A percentile compares a stretch with the other conserved stretches of the same genome.
Evolutionary conservation across 2,888 invertebrate genomes (phyloP).

Genomic region (Dendrolimus houi): DNA sequence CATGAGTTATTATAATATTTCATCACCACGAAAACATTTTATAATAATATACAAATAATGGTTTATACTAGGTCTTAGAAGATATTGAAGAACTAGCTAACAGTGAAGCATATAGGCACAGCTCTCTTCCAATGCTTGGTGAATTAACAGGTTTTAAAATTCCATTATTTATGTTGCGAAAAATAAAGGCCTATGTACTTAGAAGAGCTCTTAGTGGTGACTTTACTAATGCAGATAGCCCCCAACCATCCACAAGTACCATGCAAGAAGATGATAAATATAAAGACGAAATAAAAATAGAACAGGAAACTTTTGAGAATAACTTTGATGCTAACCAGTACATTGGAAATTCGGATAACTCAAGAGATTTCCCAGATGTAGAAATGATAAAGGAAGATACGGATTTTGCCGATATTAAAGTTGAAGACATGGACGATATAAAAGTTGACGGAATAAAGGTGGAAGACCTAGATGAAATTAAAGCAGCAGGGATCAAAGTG

Average conservation of each 20-base stretch:
- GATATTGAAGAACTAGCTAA: conserved; percentile 85
- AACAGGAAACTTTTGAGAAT: conserved; percentile 53
- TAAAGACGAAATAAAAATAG: conserved; percentile 58
- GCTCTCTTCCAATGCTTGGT: conserved; percentile 77
- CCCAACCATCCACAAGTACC: conserved; percentile 51
- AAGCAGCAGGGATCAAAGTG: conserved; percentile 61
- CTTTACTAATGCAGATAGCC: conserved; percentile 47
- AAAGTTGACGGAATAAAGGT: conserved; percentile 64
- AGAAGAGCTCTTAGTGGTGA: conserved; percentile 50
- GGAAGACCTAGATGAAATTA: conserved; percentile 58
- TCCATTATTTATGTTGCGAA: conserved; percentile 83
- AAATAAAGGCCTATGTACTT: conserved; percentile 81
- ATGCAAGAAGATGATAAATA: conserved; percentile 45
- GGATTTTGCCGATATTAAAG: conserved; percentile 65
- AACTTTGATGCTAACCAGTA: conserved; percentile 60
- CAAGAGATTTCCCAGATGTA: conserved; percentile 54
- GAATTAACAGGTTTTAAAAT: conserved; percentile 86
- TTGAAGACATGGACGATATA: conserved; percentile 65
- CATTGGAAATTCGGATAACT: conserved; percentile 46
- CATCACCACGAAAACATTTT: neutral
- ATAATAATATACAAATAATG: neutral
- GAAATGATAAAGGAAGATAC: conserved; percentile 55
- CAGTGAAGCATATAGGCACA: conserved; percentile 83
- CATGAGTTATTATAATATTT: neutral
- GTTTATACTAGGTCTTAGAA: conserved; percentile 74